Conservation (phyloP, 2,113 vertebrate species). For the Malurus melanocephalus region DNA sequence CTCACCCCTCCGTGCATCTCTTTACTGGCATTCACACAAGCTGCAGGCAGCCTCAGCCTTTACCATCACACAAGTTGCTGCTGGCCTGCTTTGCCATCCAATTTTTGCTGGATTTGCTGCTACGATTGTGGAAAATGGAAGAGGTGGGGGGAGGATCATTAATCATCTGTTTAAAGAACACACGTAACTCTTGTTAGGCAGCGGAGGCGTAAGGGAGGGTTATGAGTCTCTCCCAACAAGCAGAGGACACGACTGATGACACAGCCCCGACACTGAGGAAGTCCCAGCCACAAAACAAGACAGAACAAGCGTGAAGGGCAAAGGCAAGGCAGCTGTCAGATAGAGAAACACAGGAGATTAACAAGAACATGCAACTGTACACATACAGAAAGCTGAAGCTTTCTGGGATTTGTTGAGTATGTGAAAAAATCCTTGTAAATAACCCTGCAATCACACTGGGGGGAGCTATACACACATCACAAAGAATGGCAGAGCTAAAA, state of each 20-base stretch:
- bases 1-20: fast-evolving
- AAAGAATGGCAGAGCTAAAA: background rate
- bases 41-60: background rate
- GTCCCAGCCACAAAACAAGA: background rate
- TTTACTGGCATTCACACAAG: fast-evolving
- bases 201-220: background rate
- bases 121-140: background rate
- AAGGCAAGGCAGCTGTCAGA: background rate
- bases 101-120: background rate
- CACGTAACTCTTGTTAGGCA: background rate
- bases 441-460: background rate
- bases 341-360: background rate
- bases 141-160: background rate
- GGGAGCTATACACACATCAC: background rate
- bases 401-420: background rate
- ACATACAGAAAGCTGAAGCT: background rate
- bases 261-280: background rate
- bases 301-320: background rate
- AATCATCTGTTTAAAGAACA: background rate
- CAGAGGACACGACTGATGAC: background rate
- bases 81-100: background rate
- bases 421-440: background rate
- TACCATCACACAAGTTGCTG: background rate
- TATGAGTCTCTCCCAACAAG: background rate
- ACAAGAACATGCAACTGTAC: fast-evolving